Percentiles rank a stretch among this genome's conserved stretches.
phyloP scores from a whole-genome alignment of 2,797 vertebrate genomes.

The Molothrus aeneus region DNA sequence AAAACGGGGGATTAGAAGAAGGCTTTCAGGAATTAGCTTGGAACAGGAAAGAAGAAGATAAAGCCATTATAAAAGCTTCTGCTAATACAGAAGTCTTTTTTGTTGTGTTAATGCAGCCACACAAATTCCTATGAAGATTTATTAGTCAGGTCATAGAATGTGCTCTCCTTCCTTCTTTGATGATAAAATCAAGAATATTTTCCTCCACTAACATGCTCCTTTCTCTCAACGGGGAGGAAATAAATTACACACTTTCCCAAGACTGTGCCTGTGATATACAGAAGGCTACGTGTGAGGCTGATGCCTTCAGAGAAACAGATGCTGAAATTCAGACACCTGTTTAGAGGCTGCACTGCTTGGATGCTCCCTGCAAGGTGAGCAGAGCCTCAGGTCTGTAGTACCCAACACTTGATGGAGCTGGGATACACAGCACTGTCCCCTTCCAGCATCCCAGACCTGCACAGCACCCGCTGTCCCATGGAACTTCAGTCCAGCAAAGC shows the following conservation, averaged over 20 bases:
- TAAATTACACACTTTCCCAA: not conserved
- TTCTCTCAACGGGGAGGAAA: not conserved
- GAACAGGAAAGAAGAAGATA: conserved; percentile 34
- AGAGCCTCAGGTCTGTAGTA: not conserved
- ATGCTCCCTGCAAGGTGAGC: accelerated
- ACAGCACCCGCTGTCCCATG: accelerated
- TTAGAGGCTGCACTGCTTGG: accelerated
- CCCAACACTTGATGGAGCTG: accelerated
- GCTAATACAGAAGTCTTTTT: conserved; percentile 38
- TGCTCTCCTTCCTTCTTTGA: not conserved
- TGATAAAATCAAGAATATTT: conserved; percentile 24
- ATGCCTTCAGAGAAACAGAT: not conserved
- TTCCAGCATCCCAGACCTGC: not conserved
- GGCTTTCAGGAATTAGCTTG: not conserved
- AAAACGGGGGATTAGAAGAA: not conserved
- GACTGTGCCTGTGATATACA: not conserved
- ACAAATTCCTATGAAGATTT: conserved; percentile 54
- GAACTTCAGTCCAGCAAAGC: not conserved
- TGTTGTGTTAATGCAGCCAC: conserved; percentile 17
- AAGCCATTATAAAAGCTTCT: conserved; percentile 38
- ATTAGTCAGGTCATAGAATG: conserved; percentile 2
- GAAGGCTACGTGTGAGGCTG: not conserved
- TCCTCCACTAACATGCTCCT: not conserved
- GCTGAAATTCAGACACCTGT: not conserved
- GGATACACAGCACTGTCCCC: not conserved